These are phyloP conservation scores for Elgaria multicarinata DNA, from an alignment of 2,113 vertebrate genomes.

Conservation along the genomic window DNA sequence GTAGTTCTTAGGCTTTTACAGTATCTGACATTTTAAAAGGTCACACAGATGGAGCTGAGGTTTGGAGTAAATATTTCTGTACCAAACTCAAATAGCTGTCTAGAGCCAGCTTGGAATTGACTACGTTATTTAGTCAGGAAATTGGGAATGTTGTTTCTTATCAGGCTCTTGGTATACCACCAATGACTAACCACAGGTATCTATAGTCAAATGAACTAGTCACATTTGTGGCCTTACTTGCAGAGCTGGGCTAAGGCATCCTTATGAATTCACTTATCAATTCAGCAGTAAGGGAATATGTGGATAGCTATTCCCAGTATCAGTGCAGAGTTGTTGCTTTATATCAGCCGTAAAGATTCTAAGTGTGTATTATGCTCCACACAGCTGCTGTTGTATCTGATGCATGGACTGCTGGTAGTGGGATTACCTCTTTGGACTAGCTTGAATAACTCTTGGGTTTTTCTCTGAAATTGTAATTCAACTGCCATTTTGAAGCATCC, in stretches of 20 bases:
- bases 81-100: background rate
- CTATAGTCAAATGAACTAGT: background rate
- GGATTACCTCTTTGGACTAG: background rate
- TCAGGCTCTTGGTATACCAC: too few species aligned
- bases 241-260: background rate
- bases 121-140: background rate
- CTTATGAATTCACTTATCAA: background rate
- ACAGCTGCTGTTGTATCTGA: background rate
- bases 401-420: background rate
- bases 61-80: background rate
- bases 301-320: background rate
- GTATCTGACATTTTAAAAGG: slow-evolving; percentile 1
- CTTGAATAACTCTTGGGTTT: background rate
- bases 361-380: background rate
- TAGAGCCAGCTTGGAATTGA: background rate
- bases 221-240: background rate
- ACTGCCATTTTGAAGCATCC: background rate
- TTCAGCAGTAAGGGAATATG: background rate
- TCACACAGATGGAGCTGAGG: background rate
- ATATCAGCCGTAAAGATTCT: background rate
- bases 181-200: background rate
- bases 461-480: background rate
- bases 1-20: background rate
- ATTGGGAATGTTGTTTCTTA: background rate
- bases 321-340: background rate